A percentile compares a stretch with the other conserved stretches of the same genome.
Evolutionary conservation across 2,113 vertebrate species (phyloP).

Genomic region (Anguilla rostrata): DNA sequence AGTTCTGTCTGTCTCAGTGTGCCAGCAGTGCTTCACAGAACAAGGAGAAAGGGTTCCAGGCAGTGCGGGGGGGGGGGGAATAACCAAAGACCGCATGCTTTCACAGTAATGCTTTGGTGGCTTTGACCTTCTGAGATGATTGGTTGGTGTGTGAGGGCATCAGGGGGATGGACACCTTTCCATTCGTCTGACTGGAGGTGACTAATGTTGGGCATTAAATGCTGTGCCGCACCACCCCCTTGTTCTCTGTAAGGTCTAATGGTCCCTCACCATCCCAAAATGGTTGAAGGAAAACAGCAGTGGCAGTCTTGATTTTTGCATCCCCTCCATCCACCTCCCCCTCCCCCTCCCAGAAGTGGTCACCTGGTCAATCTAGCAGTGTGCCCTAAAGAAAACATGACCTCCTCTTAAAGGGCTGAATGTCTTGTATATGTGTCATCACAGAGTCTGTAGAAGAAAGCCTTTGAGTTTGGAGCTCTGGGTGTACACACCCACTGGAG

Average conservation of each 20-base stretch:
- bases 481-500: constrained; percentile 24
- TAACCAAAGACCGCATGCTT: constrained; percentile 65
- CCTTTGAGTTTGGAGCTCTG: constrained; percentile 27
- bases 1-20: neutral
- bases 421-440: neutral
- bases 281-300: neutral
- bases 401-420: constrained; percentile 23
- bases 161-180: neutral
- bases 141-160: neutral
- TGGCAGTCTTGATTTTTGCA: neutral
- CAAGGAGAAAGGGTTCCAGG: neutral
- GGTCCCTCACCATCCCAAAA: neutral
- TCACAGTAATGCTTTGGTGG: neutral
- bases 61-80: constrained; percentile 29
- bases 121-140: neutral
- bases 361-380: neutral
- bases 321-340: neutral
- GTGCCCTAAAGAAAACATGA: neutral
- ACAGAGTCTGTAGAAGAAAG: neutral
- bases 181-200: neutral
- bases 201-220: neutral
- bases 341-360: neutral
- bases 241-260: neutral
- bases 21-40: neutral
- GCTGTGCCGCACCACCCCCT: neutral